A percentile compares a stretch with the other conserved stretches of the same genome.
phyloP scores from a whole-genome alignment of 2,888 invertebrate genomes.

The Tetranychus piercei region DNA sequence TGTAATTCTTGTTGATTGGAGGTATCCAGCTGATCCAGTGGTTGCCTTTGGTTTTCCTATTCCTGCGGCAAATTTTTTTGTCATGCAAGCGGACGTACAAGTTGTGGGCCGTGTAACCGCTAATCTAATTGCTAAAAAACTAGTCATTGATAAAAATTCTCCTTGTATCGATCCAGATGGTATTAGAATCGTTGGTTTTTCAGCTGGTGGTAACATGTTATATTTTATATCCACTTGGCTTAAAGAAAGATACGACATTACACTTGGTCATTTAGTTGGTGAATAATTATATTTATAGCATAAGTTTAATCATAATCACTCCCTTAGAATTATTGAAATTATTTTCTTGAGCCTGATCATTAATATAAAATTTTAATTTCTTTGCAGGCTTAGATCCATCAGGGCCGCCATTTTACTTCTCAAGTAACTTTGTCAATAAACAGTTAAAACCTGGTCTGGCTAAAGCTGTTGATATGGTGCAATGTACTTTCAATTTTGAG shows the following conservation, averaged over 20 bases:
- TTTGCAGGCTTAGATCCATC: background rate
- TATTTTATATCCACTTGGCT: background rate
- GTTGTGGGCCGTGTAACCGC: background rate
- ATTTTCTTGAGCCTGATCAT: background rate
- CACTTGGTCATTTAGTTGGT: background rate
- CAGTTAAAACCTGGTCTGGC: background rate
- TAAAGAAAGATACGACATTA: background rate
- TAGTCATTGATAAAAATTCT: background rate
- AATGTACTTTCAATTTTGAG: background rate
- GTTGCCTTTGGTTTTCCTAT: background rate
- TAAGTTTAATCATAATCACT: background rate
- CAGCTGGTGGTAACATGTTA: conserved; percentile 7
- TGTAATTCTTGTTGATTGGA: conserved; percentile 5
- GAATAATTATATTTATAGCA: background rate
- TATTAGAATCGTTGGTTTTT: conserved; percentile 3
- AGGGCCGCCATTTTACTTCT: background rate
- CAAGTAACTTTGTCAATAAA: background rate
- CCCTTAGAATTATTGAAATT: background rate
- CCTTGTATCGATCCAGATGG: background rate
- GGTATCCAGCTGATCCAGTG: conserved; percentile 1
- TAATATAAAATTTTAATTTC: background rate
- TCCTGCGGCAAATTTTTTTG: conserved; percentile 1
- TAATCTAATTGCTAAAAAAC: background rate
- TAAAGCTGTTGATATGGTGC: background rate
- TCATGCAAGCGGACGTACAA: background rate